Conservation (phyloP, 2,797 vertebrate species). For the Oreortyx pictus region DNA sequence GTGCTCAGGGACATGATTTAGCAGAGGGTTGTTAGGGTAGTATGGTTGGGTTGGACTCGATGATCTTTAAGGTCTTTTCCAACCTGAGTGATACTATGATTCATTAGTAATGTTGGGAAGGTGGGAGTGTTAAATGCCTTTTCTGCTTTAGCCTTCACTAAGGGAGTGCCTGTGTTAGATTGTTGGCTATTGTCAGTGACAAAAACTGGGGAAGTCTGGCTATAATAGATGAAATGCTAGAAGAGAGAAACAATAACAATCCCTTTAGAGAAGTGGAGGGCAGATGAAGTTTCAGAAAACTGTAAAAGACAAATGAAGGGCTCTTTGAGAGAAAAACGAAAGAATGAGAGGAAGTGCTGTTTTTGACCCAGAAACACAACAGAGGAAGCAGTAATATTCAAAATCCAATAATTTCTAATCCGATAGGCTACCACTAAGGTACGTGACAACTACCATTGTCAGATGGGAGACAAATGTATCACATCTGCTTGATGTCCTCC, state of each 20-base stretch:
- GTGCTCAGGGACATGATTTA: too few relatives aligned
- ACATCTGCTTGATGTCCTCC: not conserved
- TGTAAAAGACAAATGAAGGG: not conserved
- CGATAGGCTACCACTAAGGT: not conserved
- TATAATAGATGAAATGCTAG: not conserved
- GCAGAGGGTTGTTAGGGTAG: too few relatives aligned
- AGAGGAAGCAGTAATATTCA: not conserved
- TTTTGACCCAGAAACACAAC: not conserved
- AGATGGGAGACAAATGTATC: not conserved
- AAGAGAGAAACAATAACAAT: not conserved
- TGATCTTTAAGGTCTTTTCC: too few relatives aligned
- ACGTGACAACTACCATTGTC: not conserved
- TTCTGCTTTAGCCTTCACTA: not conserved
- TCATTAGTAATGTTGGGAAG: not conserved
- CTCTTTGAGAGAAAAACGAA: fast-evolving
- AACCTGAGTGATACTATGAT: too few relatives aligned
- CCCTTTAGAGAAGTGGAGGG: not conserved
- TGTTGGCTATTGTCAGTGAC: not conserved
- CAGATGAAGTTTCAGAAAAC: not conserved
- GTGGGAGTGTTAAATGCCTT: not conserved
- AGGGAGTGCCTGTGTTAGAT: not conserved
- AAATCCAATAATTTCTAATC: not conserved
- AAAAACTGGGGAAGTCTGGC: not conserved
- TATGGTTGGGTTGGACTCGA: too few relatives aligned
- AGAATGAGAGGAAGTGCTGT: not conserved